Evolutionary conservation across 2,113 vertebrate species (phyloP).

Genomic region (Chaetops frenatus): DNA sequence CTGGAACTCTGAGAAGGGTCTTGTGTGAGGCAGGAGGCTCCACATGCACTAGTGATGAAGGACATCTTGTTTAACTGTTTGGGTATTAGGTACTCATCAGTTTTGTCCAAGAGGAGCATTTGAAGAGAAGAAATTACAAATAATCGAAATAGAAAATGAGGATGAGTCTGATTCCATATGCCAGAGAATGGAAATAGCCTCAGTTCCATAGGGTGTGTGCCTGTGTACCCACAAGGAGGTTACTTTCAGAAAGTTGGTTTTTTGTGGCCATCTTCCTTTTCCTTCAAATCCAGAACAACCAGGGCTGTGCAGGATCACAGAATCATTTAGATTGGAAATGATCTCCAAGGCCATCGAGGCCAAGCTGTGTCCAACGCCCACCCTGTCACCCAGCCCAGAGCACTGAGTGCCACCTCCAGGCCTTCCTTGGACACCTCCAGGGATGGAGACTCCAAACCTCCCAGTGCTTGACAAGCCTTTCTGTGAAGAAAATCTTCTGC

Average conservation of each 20-base stretch:
- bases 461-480: not conserved
- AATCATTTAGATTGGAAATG: not conserved
- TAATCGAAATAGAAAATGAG: not conserved
- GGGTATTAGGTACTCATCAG: not conserved
- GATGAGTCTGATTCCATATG: not conserved
- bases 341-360: rapidly evolving
- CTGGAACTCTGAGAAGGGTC: not conserved
- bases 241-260: not conserved
- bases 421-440: not conserved
- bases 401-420: not conserved
- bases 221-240: not conserved
- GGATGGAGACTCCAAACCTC: not conserved
- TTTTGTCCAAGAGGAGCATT: not conserved
- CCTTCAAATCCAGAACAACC: not conserved
- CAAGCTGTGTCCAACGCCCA: rapidly evolving
- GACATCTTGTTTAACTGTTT: not conserved
- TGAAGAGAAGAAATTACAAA: not conserved
- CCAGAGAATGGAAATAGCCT: not conserved
- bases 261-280: not conserved
- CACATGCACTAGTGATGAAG: not conserved
- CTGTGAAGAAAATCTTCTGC: not conserved
- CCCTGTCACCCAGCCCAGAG: not conserved
- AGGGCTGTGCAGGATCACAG: not conserved
- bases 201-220: not conserved
- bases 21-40: not conserved